Evolutionary conservation across 92 coral and sea anemone species (phyloP), one percentile per base, ranked within the genome.

Genomic region (Siderastrea siderea): DNA sequence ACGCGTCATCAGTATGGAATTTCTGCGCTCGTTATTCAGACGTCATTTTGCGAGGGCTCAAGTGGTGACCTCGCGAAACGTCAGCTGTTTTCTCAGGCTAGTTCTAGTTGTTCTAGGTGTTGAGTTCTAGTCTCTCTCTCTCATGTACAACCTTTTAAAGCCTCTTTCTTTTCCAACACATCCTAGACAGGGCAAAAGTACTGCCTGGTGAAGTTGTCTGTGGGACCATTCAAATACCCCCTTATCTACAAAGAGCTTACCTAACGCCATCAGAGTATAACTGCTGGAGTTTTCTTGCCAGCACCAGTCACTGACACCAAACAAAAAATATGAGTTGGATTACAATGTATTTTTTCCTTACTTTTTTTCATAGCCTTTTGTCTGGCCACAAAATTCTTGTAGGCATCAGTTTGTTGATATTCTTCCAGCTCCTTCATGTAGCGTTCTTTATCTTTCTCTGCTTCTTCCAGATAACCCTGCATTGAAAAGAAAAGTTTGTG

Each of bases 371-470:
- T 61, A 10, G 98, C 98, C 81, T 95, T 95, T 77, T 97, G 99
- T 74, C 93, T 97, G 66, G 96, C 96, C 50, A 97, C 93, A 92
- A 97, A 97, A 61, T 88, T 88, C 86, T 90, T 96, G 92, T 97
- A 97, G 3, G 99, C 95, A 84, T 97, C 99, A 49, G 99, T 95
- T 63, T 95, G 96, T 66, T 97, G 99, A 82, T 95, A 97, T 81
- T 90, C 87, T 81, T 93, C 98, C 48, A 97, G 89, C 81, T 97
- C 99, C 83, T 97, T 97, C 97, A 96, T 97, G 93, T 97, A 97
- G 47, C 99, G 91, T 62, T 97, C 99, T 82, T 97, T 97, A 81
- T 97, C 99, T 75, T 97, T 97, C 52, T 97, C 99, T 59, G 99
- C 99, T 84, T 97, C 99, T 81, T 93, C 98, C 73, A 97, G 86